These are phyloP conservation scores for Hirtodrosophila histrioides DNA, from an alignment of 2,888 invertebrate species.

Conservation along the genomic window DNA sequence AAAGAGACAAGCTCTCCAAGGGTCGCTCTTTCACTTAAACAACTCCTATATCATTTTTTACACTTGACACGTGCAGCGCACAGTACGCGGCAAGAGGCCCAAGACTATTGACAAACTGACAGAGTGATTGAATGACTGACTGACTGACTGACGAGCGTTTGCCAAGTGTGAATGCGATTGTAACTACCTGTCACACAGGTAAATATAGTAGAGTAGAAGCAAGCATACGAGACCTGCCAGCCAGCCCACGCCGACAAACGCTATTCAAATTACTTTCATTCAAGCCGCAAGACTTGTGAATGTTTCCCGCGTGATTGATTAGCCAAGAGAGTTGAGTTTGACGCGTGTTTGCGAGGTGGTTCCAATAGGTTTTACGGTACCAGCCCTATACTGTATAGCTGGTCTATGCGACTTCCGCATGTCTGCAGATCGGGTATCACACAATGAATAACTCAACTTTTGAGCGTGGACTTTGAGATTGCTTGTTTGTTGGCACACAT, in stretches of 20 bases:
- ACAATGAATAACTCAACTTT: background rate
- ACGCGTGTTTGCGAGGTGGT: slow-evolving; percentile 34
- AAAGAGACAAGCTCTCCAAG: slow-evolving; percentile 22
- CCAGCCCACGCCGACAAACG: slow-evolving; percentile 51
- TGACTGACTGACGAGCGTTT: slow-evolving; percentile 25
- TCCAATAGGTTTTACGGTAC: slow-evolving; percentile 24
- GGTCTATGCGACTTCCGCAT: slow-evolving; percentile 46
- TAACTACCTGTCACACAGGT: slow-evolving; percentile 56
- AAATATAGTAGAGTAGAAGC: slow-evolving; percentile 23
- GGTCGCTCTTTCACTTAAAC: slow-evolving; percentile 25
- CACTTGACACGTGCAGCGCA: slow-evolving; percentile 62
- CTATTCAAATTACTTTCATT: slow-evolving; percentile 72
- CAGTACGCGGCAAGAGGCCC: slow-evolving; percentile 10
- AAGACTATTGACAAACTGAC: slow-evolving; percentile 41
- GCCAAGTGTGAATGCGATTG: slow-evolving; percentile 57
- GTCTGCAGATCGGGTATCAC: slow-evolving; percentile 12
- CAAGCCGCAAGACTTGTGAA: slow-evolving; percentile 57
- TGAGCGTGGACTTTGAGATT: background rate
- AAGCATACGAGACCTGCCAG: slow-evolving; percentile 5
- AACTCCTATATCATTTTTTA: slow-evolving; percentile 32
- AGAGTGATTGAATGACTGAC: slow-evolving; percentile 24
- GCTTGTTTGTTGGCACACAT: background rate
- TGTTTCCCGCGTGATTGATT: slow-evolving; percentile 65
- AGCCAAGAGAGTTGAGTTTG: slow-evolving; percentile 36
- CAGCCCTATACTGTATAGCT: background rate